phyloP scores from a whole-genome alignment of 2,888 invertebrate species.

The Drosophila ustulata region DNA sequence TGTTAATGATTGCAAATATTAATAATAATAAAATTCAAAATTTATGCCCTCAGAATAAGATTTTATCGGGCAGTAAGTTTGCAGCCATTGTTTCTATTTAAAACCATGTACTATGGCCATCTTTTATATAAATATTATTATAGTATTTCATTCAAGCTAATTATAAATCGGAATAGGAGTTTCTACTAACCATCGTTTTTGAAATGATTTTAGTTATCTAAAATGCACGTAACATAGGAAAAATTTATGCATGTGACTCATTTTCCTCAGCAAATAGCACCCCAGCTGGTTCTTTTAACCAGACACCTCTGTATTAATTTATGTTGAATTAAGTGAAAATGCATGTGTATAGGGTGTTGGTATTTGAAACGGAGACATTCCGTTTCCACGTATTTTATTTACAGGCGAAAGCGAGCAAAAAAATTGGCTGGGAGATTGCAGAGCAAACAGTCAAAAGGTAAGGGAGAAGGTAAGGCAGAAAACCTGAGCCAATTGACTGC shows the following conservation, averaged over 20 bases:
- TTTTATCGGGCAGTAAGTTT: too few relatives aligned
- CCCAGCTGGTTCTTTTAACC: slow-evolving; percentile 18
- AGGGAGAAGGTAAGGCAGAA: slow-evolving; percentile 4
- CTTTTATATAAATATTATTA: too few relatives aligned
- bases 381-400: slow-evolving; percentile 74
- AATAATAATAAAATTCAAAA: too few relatives aligned
- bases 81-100: too few relatives aligned
- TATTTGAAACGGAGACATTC: slow-evolving; percentile 57
- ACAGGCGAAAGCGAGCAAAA: slow-evolving; percentile 66
- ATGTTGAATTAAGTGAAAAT: slow-evolving; percentile 67
- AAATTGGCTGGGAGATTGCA: slow-evolving; percentile 57
- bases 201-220: too few relatives aligned
- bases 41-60: too few relatives aligned
- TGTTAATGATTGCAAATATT: too few relatives aligned
- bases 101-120: too few relatives aligned
- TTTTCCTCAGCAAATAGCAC: too few relatives aligned
- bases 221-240: slow-evolving; percentile 6
- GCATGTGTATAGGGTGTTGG: slow-evolving; percentile 34
- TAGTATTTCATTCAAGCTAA: too few relatives aligned
- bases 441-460: slow-evolving; percentile 3
- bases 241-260: slow-evolving; percentile 8
- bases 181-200: too few relatives aligned
- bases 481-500: slow-evolving; percentile 66
- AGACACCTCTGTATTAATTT: slow-evolving; percentile 66
- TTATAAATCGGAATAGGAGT: too few relatives aligned